Base-by-base conservation (phyloP, 2,888 invertebrate genomes). In the Drosophila seclusa region DNA sequence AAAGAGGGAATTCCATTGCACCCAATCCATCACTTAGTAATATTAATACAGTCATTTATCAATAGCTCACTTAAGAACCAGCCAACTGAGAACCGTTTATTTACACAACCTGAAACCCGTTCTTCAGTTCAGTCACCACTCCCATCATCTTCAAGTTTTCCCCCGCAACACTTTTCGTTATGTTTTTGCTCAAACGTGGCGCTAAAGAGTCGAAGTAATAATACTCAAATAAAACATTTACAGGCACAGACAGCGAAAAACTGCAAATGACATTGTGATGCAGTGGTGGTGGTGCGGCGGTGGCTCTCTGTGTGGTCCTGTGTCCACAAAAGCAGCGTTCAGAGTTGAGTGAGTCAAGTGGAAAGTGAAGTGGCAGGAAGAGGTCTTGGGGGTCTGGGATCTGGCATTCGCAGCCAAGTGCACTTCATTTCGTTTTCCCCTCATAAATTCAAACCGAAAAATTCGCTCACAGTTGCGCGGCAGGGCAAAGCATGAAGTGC, bases 161-260 rank as follows among this genome's bases (percentile, higher is more conserved):
- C 18, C n/a, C 24, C 13, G 49, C 13, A 49, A 67, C 66, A 45
- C 50, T 67, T 45, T 53, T 59, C 27, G 42, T 57, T 65, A 68
- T 62, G 59, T 65, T 68, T 55, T 53, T 60, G 58, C 67, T 65
- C 40, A 74, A 74, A 68, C 63, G 75, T 68, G 74, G 68, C 48
- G 83, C 74, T 86, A 83, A 86, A 84, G 86, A 83, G 81, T 84
- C 78, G 73, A 83, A 86, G 88, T 88, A 88, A 88, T 84, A 84
- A 84, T 84, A 88, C 88, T 84, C 86, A 84, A 84, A 84, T 84
- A 84, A 84, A 84, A 84, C 84, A 84, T 84, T 84, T 84, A 84
- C 84, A 84, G 84, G 83, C 88, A 48, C 86, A 88, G 83, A 83
- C 83, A 73, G 76, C 71, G 89, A 83, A 84, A 84, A 83, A 84